Percentiles rank a stretch among this genome's conserved stretches.
Evolutionary conservation across 2,888 invertebrate species (phyloP).

Genomic region (Volucella inflata): DNA sequence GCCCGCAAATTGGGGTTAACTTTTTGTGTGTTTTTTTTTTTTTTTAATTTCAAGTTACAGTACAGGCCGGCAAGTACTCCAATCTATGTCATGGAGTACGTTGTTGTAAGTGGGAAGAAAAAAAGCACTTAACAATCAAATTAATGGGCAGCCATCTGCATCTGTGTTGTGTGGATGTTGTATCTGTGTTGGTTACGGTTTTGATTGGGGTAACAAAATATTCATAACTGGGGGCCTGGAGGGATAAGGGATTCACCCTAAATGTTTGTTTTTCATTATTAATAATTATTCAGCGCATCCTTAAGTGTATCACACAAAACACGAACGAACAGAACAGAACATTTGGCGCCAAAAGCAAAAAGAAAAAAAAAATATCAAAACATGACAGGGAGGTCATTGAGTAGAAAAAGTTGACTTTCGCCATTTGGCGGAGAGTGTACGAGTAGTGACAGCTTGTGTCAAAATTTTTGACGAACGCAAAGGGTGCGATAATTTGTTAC

Average conservation of each 20-base stretch:
- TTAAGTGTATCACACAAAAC: constrained; percentile 27
- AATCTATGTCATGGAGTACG: too few relatives aligned
- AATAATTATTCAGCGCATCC: constrained; percentile 21
- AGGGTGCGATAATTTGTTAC: constrained; percentile 51
- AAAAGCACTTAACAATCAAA: constrained; percentile 38
- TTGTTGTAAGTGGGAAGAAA: neutral
- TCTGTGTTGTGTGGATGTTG: neutral
- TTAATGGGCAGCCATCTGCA: neutral
- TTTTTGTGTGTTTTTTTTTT: too few relatives aligned
- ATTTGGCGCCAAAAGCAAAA: constrained; percentile 9
- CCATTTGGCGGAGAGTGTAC: too few relatives aligned
- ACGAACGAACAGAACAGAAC: constrained; percentile 21
- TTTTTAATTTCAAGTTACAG: too few relatives aligned
- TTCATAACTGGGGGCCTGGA: too few relatives aligned
- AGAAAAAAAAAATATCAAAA: too few relatives aligned
- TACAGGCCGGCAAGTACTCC: too few relatives aligned
- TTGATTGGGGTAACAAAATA: too few relatives aligned
- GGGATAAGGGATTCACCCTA: constrained; percentile 3
- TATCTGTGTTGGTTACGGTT: neutral
- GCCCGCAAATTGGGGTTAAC: too few relatives aligned
- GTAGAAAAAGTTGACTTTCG: too few relatives aligned
- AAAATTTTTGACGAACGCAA: constrained; percentile 52
- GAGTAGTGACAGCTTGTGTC: constrained; percentile 61
- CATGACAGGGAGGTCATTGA: neutral
- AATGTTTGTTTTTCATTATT: constrained; percentile 51